Evolutionary conservation across 2,888 invertebrate genomes (phyloP).

Genomic region (Pollenia labialis): DNA sequence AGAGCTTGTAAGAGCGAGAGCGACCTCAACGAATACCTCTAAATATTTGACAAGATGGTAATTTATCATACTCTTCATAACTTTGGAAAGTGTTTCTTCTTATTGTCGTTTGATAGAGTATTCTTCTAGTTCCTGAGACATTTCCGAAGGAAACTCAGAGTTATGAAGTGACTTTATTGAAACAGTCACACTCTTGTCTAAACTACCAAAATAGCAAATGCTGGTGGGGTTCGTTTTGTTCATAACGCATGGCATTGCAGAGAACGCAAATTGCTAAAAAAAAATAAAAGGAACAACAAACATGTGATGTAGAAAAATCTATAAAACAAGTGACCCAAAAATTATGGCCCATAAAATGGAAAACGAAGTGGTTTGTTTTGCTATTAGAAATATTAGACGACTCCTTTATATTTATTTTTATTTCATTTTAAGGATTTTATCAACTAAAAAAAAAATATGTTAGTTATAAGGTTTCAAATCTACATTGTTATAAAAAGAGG

Average conservation of each 20-base stretch:
- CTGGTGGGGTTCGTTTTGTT: too few relatives aligned
- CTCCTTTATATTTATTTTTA: neutral
- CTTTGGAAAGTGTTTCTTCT: too few relatives aligned
- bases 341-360: slow-evolving; percentile 62
- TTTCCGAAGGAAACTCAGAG: too few relatives aligned
- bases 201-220: too few relatives aligned
- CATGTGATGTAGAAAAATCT: slow-evolving; percentile 47
- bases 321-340: slow-evolving; percentile 71
- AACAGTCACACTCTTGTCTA: too few relatives aligned
- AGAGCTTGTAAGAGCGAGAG: too few relatives aligned
- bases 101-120: too few relatives aligned
- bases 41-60: too few relatives aligned
- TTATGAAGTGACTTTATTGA: too few relatives aligned
- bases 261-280: neutral
- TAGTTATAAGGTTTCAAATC: slow-evolving; percentile 55
- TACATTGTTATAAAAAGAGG: slow-evolving; percentile 25
- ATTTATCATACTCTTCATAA: too few relatives aligned
- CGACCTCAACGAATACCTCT: too few relatives aligned
- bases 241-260: neutral
- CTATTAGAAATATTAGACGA: slow-evolving; percentile 1
- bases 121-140: too few relatives aligned
- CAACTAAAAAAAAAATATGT: slow-evolving; percentile 28
- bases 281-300: neutral
- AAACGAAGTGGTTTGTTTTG: neutral
- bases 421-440: slow-evolving; percentile 16